phyloP scores from a whole-genome alignment of 1,140 invertebrate species.

The Chlorops oryzae region DNA sequence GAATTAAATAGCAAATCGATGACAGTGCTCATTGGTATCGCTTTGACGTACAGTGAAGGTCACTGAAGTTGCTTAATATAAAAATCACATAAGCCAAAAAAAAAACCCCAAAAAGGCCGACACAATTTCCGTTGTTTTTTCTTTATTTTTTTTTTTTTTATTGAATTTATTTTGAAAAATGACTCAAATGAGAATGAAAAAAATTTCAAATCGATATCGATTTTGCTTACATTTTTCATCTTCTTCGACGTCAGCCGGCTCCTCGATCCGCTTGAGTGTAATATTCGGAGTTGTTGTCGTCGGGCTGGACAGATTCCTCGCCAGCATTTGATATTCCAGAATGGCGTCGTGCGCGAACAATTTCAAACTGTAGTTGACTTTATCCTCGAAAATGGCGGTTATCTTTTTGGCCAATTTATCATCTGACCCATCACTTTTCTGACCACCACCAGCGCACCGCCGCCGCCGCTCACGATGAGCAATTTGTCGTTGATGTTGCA shows the following conservation, averaged over 20 bases:
- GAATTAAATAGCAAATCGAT: too few species aligned
- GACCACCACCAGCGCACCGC: slow-evolving; percentile 8
- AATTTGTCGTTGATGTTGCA: slow-evolving; percentile 40
- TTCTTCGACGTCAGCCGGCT: slow-evolving; percentile 25
- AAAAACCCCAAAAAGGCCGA: too few species aligned
- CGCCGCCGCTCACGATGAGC: slow-evolving; percentile 12
- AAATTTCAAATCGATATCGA: not conserved
- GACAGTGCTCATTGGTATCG: too few species aligned
- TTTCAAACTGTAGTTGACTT: slow-evolving; percentile 42
- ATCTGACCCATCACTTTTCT: slow-evolving; percentile 13
- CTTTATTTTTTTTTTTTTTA: too few species aligned
- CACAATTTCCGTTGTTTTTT: too few species aligned
- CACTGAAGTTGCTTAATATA: too few species aligned
- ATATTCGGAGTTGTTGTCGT: slow-evolving; percentile 17
- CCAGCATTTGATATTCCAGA: slow-evolving; percentile 22
- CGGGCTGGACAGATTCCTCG: slow-evolving; percentile 27
- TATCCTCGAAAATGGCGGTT: slow-evolving; percentile 42
- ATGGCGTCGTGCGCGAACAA: slow-evolving; percentile 35
- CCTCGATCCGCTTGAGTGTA: slow-evolving; percentile 21
- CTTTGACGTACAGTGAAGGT: too few species aligned
- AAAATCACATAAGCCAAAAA: too few species aligned
- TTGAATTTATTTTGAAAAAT: too few species aligned
- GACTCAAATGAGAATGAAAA: too few species aligned
- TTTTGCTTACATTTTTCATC: slow-evolving; percentile 31
- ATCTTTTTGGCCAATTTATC: slow-evolving; percentile 41